Evolutionary conservation across 2,113 vertebrate genomes (phyloP), one percentile per base, ranked within the genome.

Genomic region (Chrysochloris asiatica): DNA sequence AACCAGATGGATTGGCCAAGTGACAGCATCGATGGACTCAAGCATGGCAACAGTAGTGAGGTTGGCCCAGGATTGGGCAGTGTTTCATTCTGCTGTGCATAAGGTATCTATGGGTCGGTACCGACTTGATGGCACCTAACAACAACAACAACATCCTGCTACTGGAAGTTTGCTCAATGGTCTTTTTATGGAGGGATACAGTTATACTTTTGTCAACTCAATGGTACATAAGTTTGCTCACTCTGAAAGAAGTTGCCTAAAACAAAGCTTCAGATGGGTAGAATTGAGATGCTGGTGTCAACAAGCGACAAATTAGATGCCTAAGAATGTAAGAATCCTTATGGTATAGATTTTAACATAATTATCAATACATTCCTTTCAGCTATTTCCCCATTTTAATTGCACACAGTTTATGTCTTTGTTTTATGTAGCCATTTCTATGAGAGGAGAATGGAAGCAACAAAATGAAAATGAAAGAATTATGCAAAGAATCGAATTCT

Each of bases 381-480:
- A 97, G 97, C 96, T 96, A 96, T 96, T 97, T 97, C 96, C 88
- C 88, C 93, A 97, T 97, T 98, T 98, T 98, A 98, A 98, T 98
- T 97, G 96, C 91, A 92, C 91, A 80, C 76, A 96, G 94, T 96
- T 98, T 97, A 97, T 97, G 97, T 97, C 96, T 98, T 90, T 96
- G 94, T 95, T 97, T 98, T 97, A 97, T 97, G 95, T 86, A 94
- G 95, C 96, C 97, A 95, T 97, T 97, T 97, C 96, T 97, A 95
- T 92, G 96, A 97, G 41, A 96, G 94, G 94, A 97, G 96, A 97
- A 98, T 96, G 86, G 94, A 98, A 97, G 63, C 69, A 94, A 79
- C 91, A 96, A 97, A 97, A 98, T 96, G 92, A 97, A 98, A 98
- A 98, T 97, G 96, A 97, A 98, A 97, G 95, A 98, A 98, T 97